A percentile compares a stretch with the other conserved stretches of the same genome.
Conservation (phyloP, 1,140 invertebrate genomes). For the Muscidifurax raptorellus region DNA sequence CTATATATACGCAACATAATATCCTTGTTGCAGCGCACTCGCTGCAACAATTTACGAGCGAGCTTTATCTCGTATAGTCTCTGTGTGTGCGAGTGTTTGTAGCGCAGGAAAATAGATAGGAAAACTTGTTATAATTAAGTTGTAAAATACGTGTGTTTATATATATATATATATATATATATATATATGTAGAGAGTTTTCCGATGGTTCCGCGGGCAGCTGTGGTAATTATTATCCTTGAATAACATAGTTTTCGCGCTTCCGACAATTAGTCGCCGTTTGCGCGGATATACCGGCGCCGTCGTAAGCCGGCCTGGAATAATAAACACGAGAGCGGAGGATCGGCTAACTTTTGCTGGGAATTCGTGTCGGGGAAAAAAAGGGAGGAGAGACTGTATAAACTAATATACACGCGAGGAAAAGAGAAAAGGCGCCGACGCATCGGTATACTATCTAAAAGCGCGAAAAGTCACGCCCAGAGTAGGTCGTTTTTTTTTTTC, state of each 20-base stretch:
- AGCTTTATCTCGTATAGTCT: neutral
- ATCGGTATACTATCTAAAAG: neutral
- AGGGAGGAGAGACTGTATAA: too few species aligned
- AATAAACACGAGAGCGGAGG: too few species aligned
- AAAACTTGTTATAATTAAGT: conserved; percentile 23
- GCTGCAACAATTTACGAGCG: neutral
- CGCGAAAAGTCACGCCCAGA: neutral
- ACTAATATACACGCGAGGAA: neutral
- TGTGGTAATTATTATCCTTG: too few species aligned
- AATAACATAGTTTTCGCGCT: neutral
- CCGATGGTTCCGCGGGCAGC: too few species aligned
- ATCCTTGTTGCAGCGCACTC: neutral
- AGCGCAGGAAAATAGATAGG: conserved; percentile 5
- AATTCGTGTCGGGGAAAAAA: too few species aligned
- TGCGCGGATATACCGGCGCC: too few species aligned
- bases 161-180: neutral
- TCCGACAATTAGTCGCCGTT: neutral
- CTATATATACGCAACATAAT: neutral
- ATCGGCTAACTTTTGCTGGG: too few species aligned
- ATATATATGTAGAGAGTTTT: too few species aligned
- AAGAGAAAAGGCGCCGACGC: neutral
- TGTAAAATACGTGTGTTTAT: neutral
- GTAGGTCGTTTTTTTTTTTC: neutral
- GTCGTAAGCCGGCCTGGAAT: too few species aligned
- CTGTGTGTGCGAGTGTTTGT: too few species aligned